Evolutionary conservation across 2,888 invertebrate species (phyloP), one percentile per base, ranked within the genome.

Genomic region (Poecilobothrus nobilitatus): DNA sequence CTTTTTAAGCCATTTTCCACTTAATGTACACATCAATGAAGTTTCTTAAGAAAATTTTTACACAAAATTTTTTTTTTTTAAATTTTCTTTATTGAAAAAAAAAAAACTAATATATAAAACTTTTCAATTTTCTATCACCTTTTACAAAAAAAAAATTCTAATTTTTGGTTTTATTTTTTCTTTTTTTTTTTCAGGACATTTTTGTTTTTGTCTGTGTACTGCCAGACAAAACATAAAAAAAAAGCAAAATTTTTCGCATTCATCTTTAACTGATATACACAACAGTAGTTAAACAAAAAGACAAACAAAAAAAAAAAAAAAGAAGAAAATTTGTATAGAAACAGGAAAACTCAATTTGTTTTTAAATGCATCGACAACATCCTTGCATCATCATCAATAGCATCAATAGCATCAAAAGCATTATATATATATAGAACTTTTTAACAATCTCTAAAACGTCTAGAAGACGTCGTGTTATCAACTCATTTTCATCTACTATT

Each of bases 281-380:
- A 37, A 37, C 27, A 27, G 27, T 27, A 27, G 27, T 27, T 27
- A 27, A n/a, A n/a, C n/a, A n/a, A n/a, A n/a, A n/a, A 44, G 12
- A 3, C 18, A 18, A 53, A 53, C 53, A 18, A 53, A 18, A 53
- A 53, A 53, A 4, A 53, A 53, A 53, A 53, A 53, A 53, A 53
- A 12, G 15, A 18, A 53, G 18, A n/a, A 53, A 53, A 18, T 53
- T 53, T 6, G 18, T 12, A 18, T 2, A 37, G 37, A 18, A 53
- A 53, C 53, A 53, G 53, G 15, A 53, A 53, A 53, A 53, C n/a
- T 53, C 53, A 53, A 53, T 53, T 53, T 53, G n/a, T 53, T 53
- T 53, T 53, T 18, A 53, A 53, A 53, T 53, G 53, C 53, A 53
- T 53, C 53, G 53, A 53, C 53, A 53, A 53, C 2, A 53, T 12